These are phyloP conservation scores for Myiotriccus ornatus DNA, from an alignment of 2,797 vertebrate genomes.

Conservation along the genomic window DNA sequence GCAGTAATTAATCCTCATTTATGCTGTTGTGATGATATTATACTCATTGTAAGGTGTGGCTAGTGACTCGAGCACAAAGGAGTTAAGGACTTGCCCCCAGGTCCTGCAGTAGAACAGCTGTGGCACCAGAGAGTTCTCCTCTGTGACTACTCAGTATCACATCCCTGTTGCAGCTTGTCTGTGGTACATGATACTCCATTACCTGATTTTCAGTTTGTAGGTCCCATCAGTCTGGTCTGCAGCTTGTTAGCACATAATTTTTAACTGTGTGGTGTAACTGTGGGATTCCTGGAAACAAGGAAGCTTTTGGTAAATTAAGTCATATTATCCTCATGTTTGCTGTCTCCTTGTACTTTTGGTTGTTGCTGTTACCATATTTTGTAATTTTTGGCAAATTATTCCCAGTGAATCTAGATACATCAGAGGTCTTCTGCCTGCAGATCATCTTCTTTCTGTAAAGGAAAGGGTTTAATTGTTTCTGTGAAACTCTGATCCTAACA, in stretches of 20 bases:
- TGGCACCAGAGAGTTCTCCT: not conserved
- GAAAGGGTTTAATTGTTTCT: not conserved
- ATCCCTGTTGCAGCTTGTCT: not conserved
- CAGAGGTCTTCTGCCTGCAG: not conserved
- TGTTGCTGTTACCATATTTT: not conserved
- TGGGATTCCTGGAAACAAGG: not conserved
- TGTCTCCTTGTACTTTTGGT: not conserved
- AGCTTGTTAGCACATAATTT: not conserved
- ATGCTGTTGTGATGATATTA: not conserved
- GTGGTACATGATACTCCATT: accelerated
- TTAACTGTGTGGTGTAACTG: not conserved
- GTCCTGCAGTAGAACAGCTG: not conserved
- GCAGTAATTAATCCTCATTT: not conserved
- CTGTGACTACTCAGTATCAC: not conserved
- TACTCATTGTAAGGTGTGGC: not conserved
- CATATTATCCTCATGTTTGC: not conserved
- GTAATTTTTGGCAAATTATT: not conserved
- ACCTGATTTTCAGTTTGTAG: not conserved
- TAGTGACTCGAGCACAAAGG: not conserved
- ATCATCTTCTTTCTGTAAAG: not conserved
- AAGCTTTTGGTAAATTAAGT: not conserved
- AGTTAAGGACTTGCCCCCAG: not conserved
- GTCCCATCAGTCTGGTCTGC: not conserved
- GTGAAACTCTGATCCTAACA: not conserved
- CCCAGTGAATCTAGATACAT: not conserved